phyloP scores from a whole-genome alignment of 2,888 invertebrate genomes.

The Eulithis testata region DNA sequence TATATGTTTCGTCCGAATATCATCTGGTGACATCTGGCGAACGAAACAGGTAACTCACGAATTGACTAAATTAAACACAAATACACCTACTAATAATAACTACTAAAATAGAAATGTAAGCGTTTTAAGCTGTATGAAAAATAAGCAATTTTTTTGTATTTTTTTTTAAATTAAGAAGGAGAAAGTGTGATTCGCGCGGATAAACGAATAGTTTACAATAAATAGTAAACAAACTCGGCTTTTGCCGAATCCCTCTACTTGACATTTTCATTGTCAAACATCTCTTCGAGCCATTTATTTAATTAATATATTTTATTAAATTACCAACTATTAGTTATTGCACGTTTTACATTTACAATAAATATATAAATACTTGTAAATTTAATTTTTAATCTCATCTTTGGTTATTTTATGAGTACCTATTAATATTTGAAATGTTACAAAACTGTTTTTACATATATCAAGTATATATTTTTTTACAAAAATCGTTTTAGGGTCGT shows the following conservation, averaged over 20 bases:
- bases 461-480: conserved; percentile 82
- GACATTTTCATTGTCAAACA: conserved; percentile 62
- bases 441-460: conserved; percentile 81
- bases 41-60: conserved; percentile 67
- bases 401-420: conserved; percentile 82
- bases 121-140: conserved; percentile 70
- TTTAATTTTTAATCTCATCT: conserved; percentile 78
- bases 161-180: conserved; percentile 48
- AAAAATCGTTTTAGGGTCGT: conserved; percentile 83
- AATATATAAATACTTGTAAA: conserved; percentile 85
- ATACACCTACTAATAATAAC: conserved; percentile 67
- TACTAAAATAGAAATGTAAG: conserved; percentile 75
- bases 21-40: conserved; percentile 45
- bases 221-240: conserved; percentile 71
- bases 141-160: conserved; percentile 57
- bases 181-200: conserved; percentile 56
- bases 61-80: conserved; percentile 73
- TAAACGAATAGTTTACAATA: conserved; percentile 78
- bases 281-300: conserved; percentile 75
- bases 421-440: conserved; percentile 83
- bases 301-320: conserved; percentile 81
- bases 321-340: conserved; percentile 84
- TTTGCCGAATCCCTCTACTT: conserved; percentile 45
- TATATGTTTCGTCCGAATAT: conserved; percentile 34
- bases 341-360: conserved; percentile 85